Evolutionary conservation across 1,140 invertebrate genomes (phyloP).

Genomic region (Pseudomyrmex gracilis): DNA sequence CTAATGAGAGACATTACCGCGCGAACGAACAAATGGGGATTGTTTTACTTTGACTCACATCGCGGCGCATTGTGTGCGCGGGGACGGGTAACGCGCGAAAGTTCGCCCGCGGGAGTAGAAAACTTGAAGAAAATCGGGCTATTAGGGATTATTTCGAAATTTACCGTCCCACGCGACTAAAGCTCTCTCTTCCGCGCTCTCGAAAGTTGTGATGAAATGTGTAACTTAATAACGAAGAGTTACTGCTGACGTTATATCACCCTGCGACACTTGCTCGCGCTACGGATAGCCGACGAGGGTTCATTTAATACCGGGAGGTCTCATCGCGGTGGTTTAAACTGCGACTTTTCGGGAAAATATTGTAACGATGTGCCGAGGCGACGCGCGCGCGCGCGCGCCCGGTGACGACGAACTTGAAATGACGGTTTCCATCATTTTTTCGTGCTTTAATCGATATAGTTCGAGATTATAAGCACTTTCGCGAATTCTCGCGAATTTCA

Average conservation of each 20-base stretch:
- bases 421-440: too few species aligned
- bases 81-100: conserved; percentile 23
- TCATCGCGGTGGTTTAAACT: conserved; percentile 50
- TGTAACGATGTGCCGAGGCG: background rate
- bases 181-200: conserved; percentile 32
- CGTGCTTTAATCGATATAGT: too few species aligned
- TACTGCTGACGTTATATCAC: conserved; percentile 61
- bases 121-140: conserved; percentile 57
- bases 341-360: conserved; percentile 35
- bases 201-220: conserved; percentile 65
- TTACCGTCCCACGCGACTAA: conserved; percentile 49
- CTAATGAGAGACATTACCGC: conserved; percentile 7
- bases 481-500: too few species aligned
- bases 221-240: conserved; percentile 68
- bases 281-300: conserved; percentile 56
- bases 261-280: conserved; percentile 52
- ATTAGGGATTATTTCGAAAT: conserved; percentile 60
- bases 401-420: background rate
- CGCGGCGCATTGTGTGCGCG: background rate
- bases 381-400: background rate
- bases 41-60: conserved; percentile 30
- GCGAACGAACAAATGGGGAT: conserved; percentile 12
- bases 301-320: conserved; percentile 66
- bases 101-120: conserved; percentile 21
- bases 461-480: too few species aligned